Percentiles rank a stretch among this genome's conserved stretches.
Conservation (phyloP, 2,888 invertebrate species). For the Micoletzkya japonica region DNA sequence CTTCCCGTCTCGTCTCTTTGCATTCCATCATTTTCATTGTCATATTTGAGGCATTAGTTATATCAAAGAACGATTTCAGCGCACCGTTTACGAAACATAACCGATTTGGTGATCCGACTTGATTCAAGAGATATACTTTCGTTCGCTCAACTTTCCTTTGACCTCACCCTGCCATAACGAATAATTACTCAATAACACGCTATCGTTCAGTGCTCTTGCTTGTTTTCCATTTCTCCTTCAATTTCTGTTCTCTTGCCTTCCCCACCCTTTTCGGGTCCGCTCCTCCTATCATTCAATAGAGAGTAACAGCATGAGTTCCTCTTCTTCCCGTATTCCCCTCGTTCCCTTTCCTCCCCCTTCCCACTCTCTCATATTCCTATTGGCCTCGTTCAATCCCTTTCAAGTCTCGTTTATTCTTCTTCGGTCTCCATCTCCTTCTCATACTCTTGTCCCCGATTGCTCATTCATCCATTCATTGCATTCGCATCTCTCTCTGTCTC, state of each 20-base stretch:
- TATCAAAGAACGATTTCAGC: background rate
- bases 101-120: background rate
- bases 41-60: background rate
- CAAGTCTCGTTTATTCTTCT: background rate
- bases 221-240: background rate
- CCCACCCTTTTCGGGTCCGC: background rate
- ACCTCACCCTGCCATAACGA: background rate
- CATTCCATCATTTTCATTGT: background rate
- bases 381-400: background rate
- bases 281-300: no score
- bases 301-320: background rate
- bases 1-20: no score
- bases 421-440: background rate
- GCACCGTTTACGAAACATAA: no score
- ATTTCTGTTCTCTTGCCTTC: background rate
- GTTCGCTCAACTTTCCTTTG: background rate
- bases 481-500: constrained; percentile 10
- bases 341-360: background rate
- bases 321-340: background rate
- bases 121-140: background rate
- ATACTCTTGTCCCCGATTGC: background rate
- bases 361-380: background rate
- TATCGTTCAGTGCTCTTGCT: background rate
- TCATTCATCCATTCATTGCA: background rate
- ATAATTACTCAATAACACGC: no score